A percentile compares a stretch with the other conserved stretches of the same genome.
Evolutionary conservation across 2,888 invertebrate species (phyloP).

Genomic region (Arctia plantaginis): DNA sequence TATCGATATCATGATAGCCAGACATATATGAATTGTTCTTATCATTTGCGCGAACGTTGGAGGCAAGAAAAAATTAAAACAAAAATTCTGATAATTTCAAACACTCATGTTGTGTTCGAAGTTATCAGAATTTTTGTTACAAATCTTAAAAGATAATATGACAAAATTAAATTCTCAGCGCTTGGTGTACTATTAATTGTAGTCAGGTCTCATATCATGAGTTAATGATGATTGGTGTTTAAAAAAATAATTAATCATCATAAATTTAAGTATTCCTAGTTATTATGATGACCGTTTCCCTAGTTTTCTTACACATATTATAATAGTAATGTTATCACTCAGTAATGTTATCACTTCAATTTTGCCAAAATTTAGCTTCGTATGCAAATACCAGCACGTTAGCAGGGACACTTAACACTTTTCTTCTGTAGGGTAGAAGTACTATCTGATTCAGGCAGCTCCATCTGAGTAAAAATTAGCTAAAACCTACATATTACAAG

Average conservation of each 20-base stretch:
- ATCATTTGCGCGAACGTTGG: not conserved
- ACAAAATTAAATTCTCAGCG: too few species aligned
- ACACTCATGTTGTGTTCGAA: not conserved
- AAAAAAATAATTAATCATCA: not conserved
- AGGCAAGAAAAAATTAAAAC: not conserved
- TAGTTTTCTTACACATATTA: not conserved
- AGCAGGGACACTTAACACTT: not conserved
- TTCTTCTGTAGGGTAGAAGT: not conserved
- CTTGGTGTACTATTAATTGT: too few species aligned
- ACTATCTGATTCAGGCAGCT: not conserved
- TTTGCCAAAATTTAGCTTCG: not conserved
- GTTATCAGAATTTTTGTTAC: not conserved
- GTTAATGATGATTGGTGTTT: not conserved
- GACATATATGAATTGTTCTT: not conserved
- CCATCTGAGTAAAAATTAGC: not conserved
- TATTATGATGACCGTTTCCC: too few species aligned
- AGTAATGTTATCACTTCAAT: too few species aligned
- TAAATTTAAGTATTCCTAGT: not conserved
- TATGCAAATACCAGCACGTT: not conserved
- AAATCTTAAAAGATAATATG: not conserved
- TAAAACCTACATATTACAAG: not conserved
- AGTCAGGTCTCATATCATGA: not conserved
- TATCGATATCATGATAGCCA: not conserved
- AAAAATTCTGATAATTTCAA: too few species aligned
- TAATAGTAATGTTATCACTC: not conserved